Evolutionary conservation across 2,797 vertebrate species (phyloP).

Genomic region (Rhabdophis nuchalis): DNA sequence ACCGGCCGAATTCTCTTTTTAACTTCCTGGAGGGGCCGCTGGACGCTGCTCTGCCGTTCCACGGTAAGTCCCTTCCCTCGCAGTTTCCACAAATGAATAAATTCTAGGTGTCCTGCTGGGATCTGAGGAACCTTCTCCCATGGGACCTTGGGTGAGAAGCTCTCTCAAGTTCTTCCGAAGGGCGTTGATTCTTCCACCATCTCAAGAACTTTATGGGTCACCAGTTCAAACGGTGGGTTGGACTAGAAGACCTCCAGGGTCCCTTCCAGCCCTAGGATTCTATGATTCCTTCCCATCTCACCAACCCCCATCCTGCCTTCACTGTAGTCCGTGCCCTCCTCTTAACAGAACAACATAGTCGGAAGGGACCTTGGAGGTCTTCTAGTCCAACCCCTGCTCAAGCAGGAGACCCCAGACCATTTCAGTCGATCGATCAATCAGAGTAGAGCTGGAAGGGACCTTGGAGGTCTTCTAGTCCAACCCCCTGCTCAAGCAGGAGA

Average conservation of each 20-base stretch:
- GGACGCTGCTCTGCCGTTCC: conserved; percentile 81
- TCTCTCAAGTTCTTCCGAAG: background rate
- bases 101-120: background rate
- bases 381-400: background rate
- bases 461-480: too few relatives aligned
- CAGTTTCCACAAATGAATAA: background rate
- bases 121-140: background rate
- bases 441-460: too few relatives aligned
- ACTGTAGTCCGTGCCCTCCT: background rate
- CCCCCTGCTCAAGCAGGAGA: too few relatives aligned
- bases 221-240: too few relatives aligned
- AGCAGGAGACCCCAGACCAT: too few relatives aligned
- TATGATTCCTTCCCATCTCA: background rate
- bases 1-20: conserved; percentile 85
- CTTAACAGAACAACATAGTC: background rate
- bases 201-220: background rate
- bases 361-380: background rate
- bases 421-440: too few relatives aligned
- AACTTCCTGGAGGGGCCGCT: conserved; percentile 82
- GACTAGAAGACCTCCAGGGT: background rate
- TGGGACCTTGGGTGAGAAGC: background rate
- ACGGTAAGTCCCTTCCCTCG: conserved; percentile 78
- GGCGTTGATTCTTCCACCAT: background rate
- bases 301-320: background rate
- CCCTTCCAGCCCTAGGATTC: background rate